These are phyloP conservation scores for Hybognathus amarus DNA, from an alignment of 2,797 vertebrate genomes.

Conservation along the genomic window DNA sequence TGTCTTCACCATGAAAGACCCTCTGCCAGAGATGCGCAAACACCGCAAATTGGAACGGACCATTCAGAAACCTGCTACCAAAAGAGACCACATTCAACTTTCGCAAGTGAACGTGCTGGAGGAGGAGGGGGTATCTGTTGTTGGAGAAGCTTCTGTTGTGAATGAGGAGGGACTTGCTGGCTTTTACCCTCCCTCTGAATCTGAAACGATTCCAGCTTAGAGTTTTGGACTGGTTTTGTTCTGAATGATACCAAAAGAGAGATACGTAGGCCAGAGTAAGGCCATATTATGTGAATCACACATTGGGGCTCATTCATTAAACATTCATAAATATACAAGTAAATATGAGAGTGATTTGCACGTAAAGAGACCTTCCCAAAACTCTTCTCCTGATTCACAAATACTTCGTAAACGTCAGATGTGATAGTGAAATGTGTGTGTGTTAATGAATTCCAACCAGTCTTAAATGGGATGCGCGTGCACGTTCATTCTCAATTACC, in stretches of 20 bases:
- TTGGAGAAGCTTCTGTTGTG: conserved; percentile 53
- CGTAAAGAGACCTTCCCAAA: too few species aligned
- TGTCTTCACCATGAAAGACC: conserved; percentile 73
- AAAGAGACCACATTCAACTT: conserved; percentile 58
- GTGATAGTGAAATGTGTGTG: too few species aligned
- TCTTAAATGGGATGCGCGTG: too few species aligned
- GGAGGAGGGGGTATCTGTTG: conserved; percentile 50
- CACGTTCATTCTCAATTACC: too few species aligned
- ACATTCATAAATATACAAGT: too few species aligned
- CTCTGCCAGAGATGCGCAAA: conserved; percentile 71
- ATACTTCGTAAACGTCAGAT: too few species aligned
- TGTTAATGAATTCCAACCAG: too few species aligned
- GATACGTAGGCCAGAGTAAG: not conserved
- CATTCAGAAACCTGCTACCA: conserved; percentile 53
- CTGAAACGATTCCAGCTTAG: conserved; percentile 68
- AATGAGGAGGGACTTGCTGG: conserved; percentile 61
- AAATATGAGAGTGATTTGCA: too few species aligned
- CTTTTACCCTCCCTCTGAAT: conserved; percentile 64
- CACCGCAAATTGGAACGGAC: conserved; percentile 84
- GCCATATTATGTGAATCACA: conserved; percentile 4
- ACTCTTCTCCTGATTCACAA: too few species aligned
- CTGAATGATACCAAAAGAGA: not conserved
- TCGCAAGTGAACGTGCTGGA: conserved; percentile 54
- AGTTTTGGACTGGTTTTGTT: conserved; percentile 2
- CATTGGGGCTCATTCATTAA: too few species aligned